Evolutionary conservation across 2,888 invertebrate genomes (phyloP).

Genomic region (Drosophila picticornis): DNA sequence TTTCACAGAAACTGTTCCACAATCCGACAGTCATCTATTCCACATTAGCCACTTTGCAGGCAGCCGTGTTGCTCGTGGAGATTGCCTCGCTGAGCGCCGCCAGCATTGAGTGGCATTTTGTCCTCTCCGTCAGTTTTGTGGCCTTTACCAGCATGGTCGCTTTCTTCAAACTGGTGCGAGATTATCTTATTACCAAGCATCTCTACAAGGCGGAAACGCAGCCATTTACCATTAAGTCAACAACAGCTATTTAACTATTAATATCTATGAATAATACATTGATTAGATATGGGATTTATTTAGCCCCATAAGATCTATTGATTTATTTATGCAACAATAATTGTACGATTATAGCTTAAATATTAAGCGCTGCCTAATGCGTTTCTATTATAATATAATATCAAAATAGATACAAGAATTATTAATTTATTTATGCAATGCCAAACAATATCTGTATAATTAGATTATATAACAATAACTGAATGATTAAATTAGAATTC

Average conservation of each 20-base stretch:
- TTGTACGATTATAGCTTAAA: background rate
- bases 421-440: background rate
- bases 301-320: background rate
- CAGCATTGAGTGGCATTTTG: constrained; percentile 96
- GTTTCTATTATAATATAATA: background rate
- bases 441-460: background rate
- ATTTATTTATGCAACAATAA: background rate
- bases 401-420: background rate
- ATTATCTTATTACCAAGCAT: constrained; percentile 93
- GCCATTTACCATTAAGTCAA: constrained; percentile 44
- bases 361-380: background rate
- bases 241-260: background rate
- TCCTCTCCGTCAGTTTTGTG: constrained; percentile 93
- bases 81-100: constrained; percentile 91
- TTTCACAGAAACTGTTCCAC: constrained; percentile 92
- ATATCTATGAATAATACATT: background rate
- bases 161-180: constrained; percentile 94
- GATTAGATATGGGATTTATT: background rate
- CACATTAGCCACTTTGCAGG: constrained; percentile 90
- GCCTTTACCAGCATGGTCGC: constrained; percentile 96
- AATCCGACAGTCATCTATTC: constrained; percentile 93
- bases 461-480: background rate
- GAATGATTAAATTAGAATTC: background rate
- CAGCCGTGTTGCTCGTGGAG: constrained; percentile 90
- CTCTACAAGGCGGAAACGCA: constrained; percentile 87